Evolutionary conservation across 23 tunicate species (phyloP).

Genomic region (Corella eumyota): DNA sequence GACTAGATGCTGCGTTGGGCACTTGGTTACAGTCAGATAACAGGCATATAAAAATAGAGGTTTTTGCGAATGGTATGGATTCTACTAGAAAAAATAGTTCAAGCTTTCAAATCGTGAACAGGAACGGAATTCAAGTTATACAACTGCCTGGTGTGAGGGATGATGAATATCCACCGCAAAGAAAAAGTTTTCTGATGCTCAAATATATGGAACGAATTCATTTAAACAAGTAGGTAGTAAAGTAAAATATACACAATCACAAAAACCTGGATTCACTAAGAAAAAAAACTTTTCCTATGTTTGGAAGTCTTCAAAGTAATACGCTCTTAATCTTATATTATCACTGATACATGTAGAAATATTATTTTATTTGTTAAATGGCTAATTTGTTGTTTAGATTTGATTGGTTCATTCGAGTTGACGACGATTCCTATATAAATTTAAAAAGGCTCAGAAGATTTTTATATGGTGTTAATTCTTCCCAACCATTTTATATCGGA

Average conservation of each 20-base stretch:
- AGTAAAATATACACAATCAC: background rate
- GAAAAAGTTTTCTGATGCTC: conserved; percentile 36
- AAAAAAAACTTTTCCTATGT: too few relatives aligned
- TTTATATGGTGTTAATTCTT: conserved; percentile 14
- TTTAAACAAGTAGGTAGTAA: conserved; percentile 12
- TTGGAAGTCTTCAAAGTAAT: too few relatives aligned
- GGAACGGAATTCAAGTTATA: conserved; percentile 6
- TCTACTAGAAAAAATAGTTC: too few relatives aligned
- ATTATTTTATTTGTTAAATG: background rate
- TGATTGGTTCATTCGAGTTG: conserved; percentile 56
- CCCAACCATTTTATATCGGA: conserved; percentile 28
- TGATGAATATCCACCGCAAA: conserved; percentile 20
- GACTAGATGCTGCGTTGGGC: conserved; percentile 27
- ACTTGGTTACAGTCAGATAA: conserved; percentile 21
- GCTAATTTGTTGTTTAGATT: conserved; percentile 16
- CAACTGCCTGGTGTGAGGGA: conserved; percentile 28
- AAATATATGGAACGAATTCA: conserved; percentile 30
- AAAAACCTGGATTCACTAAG: too few relatives aligned
- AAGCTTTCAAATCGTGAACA: too few relatives aligned
- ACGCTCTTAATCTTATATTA: too few relatives aligned
- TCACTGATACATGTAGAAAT: too few relatives aligned
- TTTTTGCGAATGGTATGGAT: conserved; percentile 19
- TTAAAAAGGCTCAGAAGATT: conserved; percentile 11
- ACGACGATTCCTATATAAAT: conserved; percentile 52
- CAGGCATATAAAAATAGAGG: conserved; percentile 5